These are phyloP conservation scores for Epinotia bilunana DNA, from an alignment of 2,888 invertebrate genomes.

Conservation along the genomic window DNA sequence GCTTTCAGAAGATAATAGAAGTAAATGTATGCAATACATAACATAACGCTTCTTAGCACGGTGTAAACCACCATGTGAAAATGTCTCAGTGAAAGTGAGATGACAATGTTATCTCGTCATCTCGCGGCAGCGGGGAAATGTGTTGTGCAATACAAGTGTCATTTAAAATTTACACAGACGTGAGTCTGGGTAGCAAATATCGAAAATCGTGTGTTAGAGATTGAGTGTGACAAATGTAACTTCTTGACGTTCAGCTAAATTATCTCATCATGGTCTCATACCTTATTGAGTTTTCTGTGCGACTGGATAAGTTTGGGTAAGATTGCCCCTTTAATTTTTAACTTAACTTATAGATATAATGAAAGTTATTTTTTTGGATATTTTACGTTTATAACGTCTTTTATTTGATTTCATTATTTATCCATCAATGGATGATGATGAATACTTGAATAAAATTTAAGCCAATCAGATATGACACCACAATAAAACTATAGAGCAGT, in stretches of 20 bases:
- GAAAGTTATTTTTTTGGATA: too few relatives aligned
- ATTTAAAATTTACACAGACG: constrained; percentile 41
- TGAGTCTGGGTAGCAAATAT: neutral
- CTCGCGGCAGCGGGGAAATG: constrained; percentile 53
- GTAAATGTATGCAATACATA: constrained; percentile 3
- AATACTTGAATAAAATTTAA: too few relatives aligned
- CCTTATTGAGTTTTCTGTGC: too few relatives aligned
- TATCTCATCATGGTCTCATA: too few relatives aligned
- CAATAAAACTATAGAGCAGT: too few relatives aligned
- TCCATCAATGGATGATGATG: too few relatives aligned
- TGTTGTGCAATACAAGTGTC: constrained; percentile 55
- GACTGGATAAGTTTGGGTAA: too few relatives aligned
- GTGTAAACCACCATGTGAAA: constrained; percentile 54
- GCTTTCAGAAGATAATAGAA: neutral
- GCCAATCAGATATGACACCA: too few relatives aligned
- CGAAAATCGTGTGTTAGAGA: neutral
- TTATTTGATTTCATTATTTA: too few relatives aligned
- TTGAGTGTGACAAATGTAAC: neutral
- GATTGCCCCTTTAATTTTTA: too few relatives aligned
- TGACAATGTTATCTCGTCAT: constrained; percentile 67
- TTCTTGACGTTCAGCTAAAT: neutral
- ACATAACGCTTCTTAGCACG: constrained; percentile 44
- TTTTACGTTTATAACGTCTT: too few relatives aligned
- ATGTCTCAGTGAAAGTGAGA: constrained; percentile 59
- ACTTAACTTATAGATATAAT: too few relatives aligned